Conservation (phyloP, 2,797 vertebrate species). For the Myotis planiceps region DNA sequence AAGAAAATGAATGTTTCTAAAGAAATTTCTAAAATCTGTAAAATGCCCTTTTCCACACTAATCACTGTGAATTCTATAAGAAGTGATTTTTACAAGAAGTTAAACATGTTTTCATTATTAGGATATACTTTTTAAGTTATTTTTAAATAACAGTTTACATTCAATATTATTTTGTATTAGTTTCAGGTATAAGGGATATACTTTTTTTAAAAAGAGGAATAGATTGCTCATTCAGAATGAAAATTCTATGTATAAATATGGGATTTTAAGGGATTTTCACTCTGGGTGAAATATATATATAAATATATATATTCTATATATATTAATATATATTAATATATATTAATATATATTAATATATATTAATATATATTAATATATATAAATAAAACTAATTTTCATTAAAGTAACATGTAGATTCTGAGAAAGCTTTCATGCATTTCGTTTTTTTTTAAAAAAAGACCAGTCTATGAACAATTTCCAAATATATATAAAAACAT, state of each 20-base stretch:
- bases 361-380: too few relatives aligned
- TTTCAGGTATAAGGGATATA: background rate
- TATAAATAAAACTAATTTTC: background rate
- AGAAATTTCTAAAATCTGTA: constrained; percentile 9
- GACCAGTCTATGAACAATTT: background rate
- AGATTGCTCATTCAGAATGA: background rate
- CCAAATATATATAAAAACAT: background rate
- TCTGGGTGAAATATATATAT: background rate
- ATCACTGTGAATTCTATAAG: background rate
- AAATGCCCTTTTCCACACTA: background rate
- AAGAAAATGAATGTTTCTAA: background rate
- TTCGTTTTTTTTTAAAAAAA: background rate
- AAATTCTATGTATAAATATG: background rate
- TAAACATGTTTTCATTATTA: constrained; percentile 23
- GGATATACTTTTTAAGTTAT: background rate
- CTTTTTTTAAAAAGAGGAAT: background rate
- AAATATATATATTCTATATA: background rate
- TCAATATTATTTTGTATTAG: background rate
- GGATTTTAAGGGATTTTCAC: background rate
- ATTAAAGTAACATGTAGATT: background rate
- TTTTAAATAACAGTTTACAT: background rate
- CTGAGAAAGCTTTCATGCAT: background rate
- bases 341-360: background rate
- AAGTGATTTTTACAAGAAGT: constrained; percentile 25
- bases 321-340: background rate